Base-by-base conservation (phyloP, 2,113 vertebrate genomes). In the Barbus barbus region DNA sequence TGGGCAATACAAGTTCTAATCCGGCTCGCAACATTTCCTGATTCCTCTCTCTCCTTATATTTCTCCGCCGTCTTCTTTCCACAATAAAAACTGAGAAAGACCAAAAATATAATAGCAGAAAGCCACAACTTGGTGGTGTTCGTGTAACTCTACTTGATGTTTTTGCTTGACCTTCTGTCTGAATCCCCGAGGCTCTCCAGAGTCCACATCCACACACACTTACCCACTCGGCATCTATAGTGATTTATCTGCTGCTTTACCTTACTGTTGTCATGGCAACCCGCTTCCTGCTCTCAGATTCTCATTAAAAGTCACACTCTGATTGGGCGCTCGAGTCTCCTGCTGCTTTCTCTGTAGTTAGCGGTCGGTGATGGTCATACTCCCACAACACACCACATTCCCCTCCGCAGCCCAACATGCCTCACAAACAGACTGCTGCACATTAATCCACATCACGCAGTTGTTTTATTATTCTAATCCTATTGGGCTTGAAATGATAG, bases 221-320 rank as follows among this genome's bases (percentile, higher is more conserved):
- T 18, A 13, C 12, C 0, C 44, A 3, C 44, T 46, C 44, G 0
- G 41, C 76, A 80, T 80, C 81, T 41, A 24, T 28, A 56, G 60
- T 36, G 31, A 31, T 79, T 33, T 80, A 75, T 63, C 58, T 41
- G 60, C 82, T 60, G 82, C 60, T 38, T 58, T 84, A 74, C 69
- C 85, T 77, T 76, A 9, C 33, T 77, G 85, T 85, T 89, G 84
- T 82, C 75, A 83, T 84, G 81, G 88, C 33, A 87, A 86, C 80
- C 81, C 6, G 1, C 84, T 83, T 53, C 69, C 74, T 51, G 53
- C 38, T 9, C 4, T 13, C 53, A 9, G 20, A 80, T n/a, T 24
- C 58, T 31, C n/a, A 74, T 61, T 71, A 69, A 81, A 78, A 48
- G 46, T 33, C 28, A 13, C 20, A 20, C 44, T 81, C 31, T 60